Percentiles rank a stretch among this genome's conserved stretches.
These are phyloP conservation scores for Semicossyphus pulcher DNA, from an alignment of 2,113 vertebrate genomes.

Conservation along the genomic window DNA sequence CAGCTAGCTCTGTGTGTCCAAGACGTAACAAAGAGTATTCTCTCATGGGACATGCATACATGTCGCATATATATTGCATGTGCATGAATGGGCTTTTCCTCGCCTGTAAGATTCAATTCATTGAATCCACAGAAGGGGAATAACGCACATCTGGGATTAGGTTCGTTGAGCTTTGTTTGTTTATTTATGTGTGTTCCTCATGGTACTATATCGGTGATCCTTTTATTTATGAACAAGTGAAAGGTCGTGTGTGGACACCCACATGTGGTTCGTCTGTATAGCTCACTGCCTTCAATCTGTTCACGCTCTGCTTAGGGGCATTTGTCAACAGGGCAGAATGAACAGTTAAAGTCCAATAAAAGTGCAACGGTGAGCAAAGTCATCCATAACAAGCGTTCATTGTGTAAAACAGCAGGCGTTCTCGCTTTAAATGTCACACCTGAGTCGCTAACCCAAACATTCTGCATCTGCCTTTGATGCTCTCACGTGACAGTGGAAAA, in stretches of 20 bases:
- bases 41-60: slow-evolving; percentile 21
- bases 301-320: neutral
- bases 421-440: neutral
- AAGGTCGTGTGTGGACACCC: neutral
- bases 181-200: neutral
- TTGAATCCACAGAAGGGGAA: slow-evolving; percentile 24
- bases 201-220: neutral
- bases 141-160: slow-evolving; percentile 13
- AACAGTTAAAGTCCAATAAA: neutral
- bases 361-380: neutral
- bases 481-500: neutral
- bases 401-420: neutral
- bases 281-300: slow-evolving; percentile 12
- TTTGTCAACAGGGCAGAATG: neutral
- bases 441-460: neutral
- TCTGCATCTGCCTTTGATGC: slow-evolving; percentile 1
- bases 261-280: slow-evolving; percentile 17
- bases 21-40: slow-evolving; percentile 15
- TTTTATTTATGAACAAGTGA: neutral
- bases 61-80: slow-evolving; percentile 19
- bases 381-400: neutral
- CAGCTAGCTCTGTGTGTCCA: slow-evolving; percentile 4
- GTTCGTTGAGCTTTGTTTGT: slow-evolving; percentile 19
- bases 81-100: slow-evolving; percentile 36
- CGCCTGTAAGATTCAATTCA: slow-evolving; percentile 17